phyloP scores from a whole-genome alignment of 2,113 vertebrate species.

The cat (Felis catus) region F.catus_Fca126_mat1.0 CM031417.1:80473501-80474000 shows the following conservation, averaged over 20 bases:
- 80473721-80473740: not conserved
- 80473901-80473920: too few species aligned
- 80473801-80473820: too few species aligned
- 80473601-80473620: not conserved
- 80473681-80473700: not conserved
- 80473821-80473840: too few species aligned
- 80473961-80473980: not conserved
- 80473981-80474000: not conserved
- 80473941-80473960: too few species aligned
- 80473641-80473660: not conserved
- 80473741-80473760: not conserved
- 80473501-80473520: not conserved
- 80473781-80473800: too few species aligned
- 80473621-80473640: not conserved
- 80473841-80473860: too few species aligned
- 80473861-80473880: too few species aligned
- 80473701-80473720: not conserved
- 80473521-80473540: not conserved
- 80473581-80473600: not conserved
- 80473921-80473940: too few species aligned
- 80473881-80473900: too few species aligned
- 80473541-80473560: not conserved
- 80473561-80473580: not conserved
- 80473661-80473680: not conserved
- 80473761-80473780: too few species aligned